A percentile compares a stretch with the other conserved stretches of the same genome.
phyloP scores from a whole-genome alignment of 1,140 invertebrate species.

The Drosophila hydei region DNA sequence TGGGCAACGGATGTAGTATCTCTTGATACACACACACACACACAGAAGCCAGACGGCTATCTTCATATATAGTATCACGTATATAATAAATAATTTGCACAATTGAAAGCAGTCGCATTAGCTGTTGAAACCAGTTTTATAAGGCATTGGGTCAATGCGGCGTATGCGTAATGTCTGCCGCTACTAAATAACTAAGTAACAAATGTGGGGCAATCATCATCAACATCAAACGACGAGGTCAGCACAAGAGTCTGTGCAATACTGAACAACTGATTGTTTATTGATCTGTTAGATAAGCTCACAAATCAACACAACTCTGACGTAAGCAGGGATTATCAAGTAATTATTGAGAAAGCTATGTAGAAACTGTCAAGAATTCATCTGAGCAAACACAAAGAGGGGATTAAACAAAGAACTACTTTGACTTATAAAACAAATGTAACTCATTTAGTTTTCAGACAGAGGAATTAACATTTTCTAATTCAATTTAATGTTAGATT shows the following conservation, averaged over 20 bases:
- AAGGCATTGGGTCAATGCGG: constrained; percentile 36
- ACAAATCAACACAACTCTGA: constrained; percentile 2
- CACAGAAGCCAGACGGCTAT: background rate
- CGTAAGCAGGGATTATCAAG: background rate
- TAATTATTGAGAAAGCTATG: background rate
- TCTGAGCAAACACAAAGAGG: too few relatives aligned
- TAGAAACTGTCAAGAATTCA: background rate
- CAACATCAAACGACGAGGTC: constrained; percentile 10
- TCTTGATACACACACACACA: constrained; percentile 6
- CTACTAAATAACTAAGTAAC: constrained; percentile 22
- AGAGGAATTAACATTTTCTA: too few relatives aligned
- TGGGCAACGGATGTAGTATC: constrained; percentile 37
- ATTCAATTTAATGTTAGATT: too few relatives aligned
- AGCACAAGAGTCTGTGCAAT: constrained; percentile 3
- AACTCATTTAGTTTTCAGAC: too few relatives aligned
- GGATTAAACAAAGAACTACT: too few relatives aligned
- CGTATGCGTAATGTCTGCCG: constrained; percentile 29
- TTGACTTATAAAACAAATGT: too few relatives aligned
- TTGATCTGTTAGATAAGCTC: constrained; percentile 14
- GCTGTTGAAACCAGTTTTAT: constrained; percentile 22
- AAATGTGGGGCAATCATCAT: constrained; percentile 22
- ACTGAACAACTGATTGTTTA: constrained; percentile 5
- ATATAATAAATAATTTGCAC: constrained; percentile 17
- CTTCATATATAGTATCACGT: background rate
- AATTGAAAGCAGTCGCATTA: constrained; percentile 36